phyloP scores from a whole-genome alignment of 2,888 invertebrate species.

The Drosophila gaucha region DNA sequence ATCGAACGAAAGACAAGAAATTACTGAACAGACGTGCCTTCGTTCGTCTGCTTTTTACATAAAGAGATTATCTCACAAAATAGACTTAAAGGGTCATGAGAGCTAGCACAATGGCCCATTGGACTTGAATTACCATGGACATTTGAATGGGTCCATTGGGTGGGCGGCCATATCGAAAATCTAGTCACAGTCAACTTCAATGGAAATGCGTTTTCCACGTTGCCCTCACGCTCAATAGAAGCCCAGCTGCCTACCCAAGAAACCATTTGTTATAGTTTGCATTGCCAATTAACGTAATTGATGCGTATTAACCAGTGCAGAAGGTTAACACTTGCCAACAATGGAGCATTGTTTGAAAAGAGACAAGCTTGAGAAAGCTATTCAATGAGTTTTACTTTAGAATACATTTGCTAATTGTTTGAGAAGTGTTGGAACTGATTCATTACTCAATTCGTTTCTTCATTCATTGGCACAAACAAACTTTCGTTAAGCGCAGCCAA shows the following conservation, averaged over 20 bases:
- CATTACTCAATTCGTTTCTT: not conserved
- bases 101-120: constrained; percentile 20
- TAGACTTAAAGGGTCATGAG: constrained; percentile 36
- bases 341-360: not conserved
- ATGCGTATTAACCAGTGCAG: constrained; percentile 11
- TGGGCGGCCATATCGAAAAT: constrained; percentile 9
- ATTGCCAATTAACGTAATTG: constrained; percentile 25
- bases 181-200: not conserved
- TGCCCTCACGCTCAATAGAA: not conserved
- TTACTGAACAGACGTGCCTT: constrained; percentile 9
- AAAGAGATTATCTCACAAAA: constrained; percentile 23
- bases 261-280: constrained; percentile 28
- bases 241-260: not conserved
- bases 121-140: constrained; percentile 6
- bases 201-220: constrained; percentile 8
- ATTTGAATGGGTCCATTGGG: constrained; percentile 10
- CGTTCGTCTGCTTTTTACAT: constrained; percentile 1
- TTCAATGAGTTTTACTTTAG: not conserved
- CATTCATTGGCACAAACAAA: not conserved
- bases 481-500: not conserved
- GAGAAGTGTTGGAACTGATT: not conserved
- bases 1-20: constrained; percentile 1
- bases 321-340: constrained; percentile 12
- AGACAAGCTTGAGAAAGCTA: not conserved
- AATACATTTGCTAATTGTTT: not conserved